These are phyloP conservation scores for Julus scanicus DNA, from an alignment of 2,888 invertebrate genomes.

Conservation along the genomic window DNA sequence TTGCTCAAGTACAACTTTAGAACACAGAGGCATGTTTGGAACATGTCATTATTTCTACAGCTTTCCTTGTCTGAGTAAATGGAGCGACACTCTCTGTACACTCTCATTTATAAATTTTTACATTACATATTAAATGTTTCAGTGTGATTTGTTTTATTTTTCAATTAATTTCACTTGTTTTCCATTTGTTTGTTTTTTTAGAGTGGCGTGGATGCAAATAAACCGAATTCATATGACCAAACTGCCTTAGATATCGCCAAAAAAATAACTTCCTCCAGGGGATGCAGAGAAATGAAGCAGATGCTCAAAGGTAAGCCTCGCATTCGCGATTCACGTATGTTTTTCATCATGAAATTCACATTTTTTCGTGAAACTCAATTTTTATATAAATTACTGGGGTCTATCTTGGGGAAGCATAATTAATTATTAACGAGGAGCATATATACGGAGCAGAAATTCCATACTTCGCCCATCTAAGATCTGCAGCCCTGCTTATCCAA, in stretches of 20 bases:
- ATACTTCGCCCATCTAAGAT: neutral
- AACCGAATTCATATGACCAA: slow-evolving; percentile 67
- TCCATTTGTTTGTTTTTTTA: slow-evolving; percentile 58
- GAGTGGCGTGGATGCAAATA: slow-evolving; percentile 68
- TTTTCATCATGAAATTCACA: neutral
- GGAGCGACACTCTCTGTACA: too few relatives aligned
- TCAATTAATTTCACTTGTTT: neutral
- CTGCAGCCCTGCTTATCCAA: slow-evolving; percentile 11
- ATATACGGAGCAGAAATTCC: neutral
- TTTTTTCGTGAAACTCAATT: neutral
- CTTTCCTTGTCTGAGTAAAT: too few relatives aligned
- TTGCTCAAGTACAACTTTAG: too few relatives aligned
- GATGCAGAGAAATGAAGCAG: slow-evolving; percentile 67
- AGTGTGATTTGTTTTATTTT: neutral
- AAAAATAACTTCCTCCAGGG: slow-evolving; percentile 65
- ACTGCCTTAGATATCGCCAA: slow-evolving; percentile 68
- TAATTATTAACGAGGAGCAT: slow-evolving; percentile 17
- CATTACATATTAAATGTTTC: too few relatives aligned
- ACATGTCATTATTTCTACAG: too few relatives aligned
- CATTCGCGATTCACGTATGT: neutral
- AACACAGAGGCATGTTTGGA: too few relatives aligned
- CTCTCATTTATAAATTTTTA: too few relatives aligned
- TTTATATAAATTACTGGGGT: neutral
- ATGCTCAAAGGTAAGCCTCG: slow-evolving; percentile 67
- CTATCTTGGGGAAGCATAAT: neutral